Percentiles rank a stretch among this genome's conserved stretches.
Conservation (phyloP, 2,888 invertebrate species). For the Lochmaea crataegi region DNA sequence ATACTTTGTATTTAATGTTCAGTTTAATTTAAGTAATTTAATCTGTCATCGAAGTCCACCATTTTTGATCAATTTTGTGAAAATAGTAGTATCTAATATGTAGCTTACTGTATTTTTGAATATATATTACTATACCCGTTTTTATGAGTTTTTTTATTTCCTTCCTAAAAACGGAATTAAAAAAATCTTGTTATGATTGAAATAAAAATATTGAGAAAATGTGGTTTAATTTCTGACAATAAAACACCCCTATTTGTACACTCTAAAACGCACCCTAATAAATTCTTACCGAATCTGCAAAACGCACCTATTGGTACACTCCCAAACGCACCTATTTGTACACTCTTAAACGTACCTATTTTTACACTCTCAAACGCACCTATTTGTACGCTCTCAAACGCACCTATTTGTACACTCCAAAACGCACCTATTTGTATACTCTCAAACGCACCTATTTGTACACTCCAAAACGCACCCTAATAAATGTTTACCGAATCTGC, state of each 20-base stretch:
- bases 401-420: background rate
- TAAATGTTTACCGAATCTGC: too few species aligned
- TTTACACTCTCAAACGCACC: background rate
- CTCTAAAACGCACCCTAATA: background rate
- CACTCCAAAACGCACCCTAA: too few species aligned
- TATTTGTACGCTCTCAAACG: background rate
- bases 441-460: background rate
- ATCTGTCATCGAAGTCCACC: background rate
- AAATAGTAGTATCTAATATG: slow-evolving; percentile 11
- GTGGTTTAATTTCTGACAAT: too few species aligned
- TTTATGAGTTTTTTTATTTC: background rate
- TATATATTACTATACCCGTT: slow-evolving; percentile 23
- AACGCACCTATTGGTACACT: too few species aligned
- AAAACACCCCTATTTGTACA: background rate
- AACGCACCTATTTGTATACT: background rate
- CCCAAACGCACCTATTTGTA: background rate
- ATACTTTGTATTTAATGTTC: too few species aligned
- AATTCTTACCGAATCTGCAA: too few species aligned
- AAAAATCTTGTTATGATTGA: background rate
- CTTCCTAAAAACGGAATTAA: background rate
- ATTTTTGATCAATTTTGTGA: background rate
- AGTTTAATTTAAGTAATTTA: too few species aligned
- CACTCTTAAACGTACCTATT: background rate
- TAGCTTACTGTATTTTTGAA: slow-evolving; percentile 32
- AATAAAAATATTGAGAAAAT: too few species aligned